phyloP scores from a whole-genome alignment of 2,113 vertebrate genomes.

The Meles meles region DNA sequence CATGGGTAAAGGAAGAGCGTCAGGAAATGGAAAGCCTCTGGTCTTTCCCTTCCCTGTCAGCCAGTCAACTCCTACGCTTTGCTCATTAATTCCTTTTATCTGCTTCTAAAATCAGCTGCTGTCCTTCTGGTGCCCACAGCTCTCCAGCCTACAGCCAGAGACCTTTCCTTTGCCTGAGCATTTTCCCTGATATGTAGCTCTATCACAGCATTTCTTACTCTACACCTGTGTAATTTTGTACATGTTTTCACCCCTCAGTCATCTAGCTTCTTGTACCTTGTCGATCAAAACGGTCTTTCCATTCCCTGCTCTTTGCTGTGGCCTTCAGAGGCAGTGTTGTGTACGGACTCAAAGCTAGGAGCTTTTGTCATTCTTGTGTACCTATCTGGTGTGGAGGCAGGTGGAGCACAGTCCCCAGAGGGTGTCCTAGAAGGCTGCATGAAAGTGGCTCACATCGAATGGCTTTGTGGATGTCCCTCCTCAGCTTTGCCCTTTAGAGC shows the following conservation, averaged over 20 bases:
- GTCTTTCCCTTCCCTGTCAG: background rate
- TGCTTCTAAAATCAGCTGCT: background rate
- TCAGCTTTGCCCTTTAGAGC: background rate
- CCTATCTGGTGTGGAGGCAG: background rate
- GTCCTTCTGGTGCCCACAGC: background rate
- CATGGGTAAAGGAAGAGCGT: background rate
- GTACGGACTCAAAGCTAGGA: background rate
- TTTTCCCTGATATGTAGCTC: background rate
- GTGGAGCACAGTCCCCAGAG: background rate
- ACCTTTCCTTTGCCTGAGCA: background rate
- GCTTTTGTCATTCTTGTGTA: background rate
- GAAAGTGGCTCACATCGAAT: fast-evolving
- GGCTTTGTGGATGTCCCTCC: background rate
- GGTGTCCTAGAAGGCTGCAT: background rate
- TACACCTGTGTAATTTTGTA: background rate
- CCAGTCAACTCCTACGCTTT: background rate
- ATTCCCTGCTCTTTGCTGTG: too few species aligned
- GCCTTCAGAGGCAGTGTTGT: background rate
- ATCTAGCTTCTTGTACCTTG: background rate
- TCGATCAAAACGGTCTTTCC: background rate
- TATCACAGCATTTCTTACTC: background rate
- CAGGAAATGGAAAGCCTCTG: background rate
- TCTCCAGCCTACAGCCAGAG: background rate
- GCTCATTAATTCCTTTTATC: background rate
- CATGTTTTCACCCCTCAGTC: background rate